phyloP scores from a whole-genome alignment of 2,888 invertebrate species.

The Apamea monoglypha region DNA sequence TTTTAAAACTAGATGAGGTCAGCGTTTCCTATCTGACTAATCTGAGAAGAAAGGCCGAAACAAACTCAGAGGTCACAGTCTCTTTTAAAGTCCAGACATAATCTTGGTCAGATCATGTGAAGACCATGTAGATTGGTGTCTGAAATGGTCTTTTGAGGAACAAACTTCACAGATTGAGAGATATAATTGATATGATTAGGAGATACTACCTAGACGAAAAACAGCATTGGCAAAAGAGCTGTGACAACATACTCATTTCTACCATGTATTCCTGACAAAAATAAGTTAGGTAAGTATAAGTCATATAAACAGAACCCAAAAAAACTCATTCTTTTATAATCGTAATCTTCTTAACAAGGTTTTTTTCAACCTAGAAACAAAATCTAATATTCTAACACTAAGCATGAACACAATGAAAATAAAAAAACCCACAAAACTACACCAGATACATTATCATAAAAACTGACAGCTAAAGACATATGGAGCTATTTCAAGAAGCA shows the following conservation, averaged over 20 bases:
- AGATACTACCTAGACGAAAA: background rate
- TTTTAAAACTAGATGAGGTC: too few relatives aligned
- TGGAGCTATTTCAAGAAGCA: conserved; percentile 67
- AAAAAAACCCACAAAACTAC: conserved; percentile 36
- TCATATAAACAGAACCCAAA: background rate
- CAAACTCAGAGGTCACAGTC: too few relatives aligned
- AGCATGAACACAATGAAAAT: conserved; percentile 19
- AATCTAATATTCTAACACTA: background rate
- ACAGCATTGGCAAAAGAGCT: background rate
- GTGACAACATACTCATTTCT: background rate
- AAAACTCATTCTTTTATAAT: background rate
- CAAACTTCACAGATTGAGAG: too few relatives aligned
- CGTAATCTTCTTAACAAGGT: background rate
- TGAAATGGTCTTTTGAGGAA: too few relatives aligned
- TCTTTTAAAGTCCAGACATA: too few relatives aligned
- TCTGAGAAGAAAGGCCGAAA: too few relatives aligned
- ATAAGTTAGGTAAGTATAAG: background rate
- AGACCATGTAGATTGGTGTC: too few relatives aligned
- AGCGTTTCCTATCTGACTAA: too few relatives aligned
- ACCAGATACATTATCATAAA: conserved; percentile 50
- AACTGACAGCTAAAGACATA: conserved; percentile 62
- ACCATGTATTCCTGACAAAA: background rate
- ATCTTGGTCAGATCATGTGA: too few relatives aligned
- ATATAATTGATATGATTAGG: too few relatives aligned
- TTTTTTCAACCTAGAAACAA: background rate